A percentile compares a stretch with the other conserved stretches of the same genome.
phyloP scores from a whole-genome alignment of 2,888 invertebrate species.

The Mystacides longicornis region DNA sequence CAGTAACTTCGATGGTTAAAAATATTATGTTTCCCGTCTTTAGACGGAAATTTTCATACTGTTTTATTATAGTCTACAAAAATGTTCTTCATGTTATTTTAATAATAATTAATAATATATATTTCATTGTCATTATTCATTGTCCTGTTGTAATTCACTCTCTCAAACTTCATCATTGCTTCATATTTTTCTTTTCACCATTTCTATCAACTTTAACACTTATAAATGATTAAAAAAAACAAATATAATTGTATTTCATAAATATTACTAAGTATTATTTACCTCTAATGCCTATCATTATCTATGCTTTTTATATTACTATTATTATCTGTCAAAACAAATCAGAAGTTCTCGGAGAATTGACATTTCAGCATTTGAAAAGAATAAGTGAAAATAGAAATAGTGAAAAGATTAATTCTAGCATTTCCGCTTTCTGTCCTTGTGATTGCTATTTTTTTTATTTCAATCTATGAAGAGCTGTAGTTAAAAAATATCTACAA shows the following conservation, averaged over 20 bases:
- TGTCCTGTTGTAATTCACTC: background rate
- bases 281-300: background rate
- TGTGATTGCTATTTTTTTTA: slow-evolving; percentile 20
- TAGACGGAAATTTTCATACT: too few relatives aligned
- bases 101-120: too few relatives aligned
- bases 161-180: background rate
- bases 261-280: too few relatives aligned
- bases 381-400: too few relatives aligned
- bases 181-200: background rate
- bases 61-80: too few relatives aligned
- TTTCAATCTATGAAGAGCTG: background rate
- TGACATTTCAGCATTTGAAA: too few relatives aligned
- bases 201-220: background rate
- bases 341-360: too few relatives aligned
- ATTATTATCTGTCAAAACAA: too few relatives aligned
- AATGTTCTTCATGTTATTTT: background rate
- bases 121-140: too few relatives aligned
- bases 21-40: too few relatives aligned
- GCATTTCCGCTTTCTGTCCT: slow-evolving; percentile 24
- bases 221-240: background rate
- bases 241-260: background rate
- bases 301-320: background rate
- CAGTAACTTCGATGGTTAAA: too few relatives aligned
- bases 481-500: background rate
- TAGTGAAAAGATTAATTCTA: slow-evolving; percentile 19